Conservation (phyloP, 2,888 invertebrate species). For the Pheosia gnoma region DNA sequence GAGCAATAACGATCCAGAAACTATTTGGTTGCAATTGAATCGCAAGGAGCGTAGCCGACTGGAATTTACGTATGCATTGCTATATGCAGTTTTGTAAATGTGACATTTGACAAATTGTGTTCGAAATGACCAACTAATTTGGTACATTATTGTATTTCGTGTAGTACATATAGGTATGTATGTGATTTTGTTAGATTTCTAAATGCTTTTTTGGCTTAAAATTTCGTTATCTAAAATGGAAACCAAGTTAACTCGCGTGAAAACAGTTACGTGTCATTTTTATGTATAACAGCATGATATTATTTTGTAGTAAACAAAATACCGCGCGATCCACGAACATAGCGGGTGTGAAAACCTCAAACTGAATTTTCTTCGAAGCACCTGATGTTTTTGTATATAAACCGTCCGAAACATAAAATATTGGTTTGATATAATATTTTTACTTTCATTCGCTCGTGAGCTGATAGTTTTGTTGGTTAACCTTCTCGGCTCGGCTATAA, state of each 20-base stretch:
- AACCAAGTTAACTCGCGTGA: too few species aligned
- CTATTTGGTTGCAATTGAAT: conserved; percentile 54
- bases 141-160: too few species aligned
- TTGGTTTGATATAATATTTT: conserved; percentile 52
- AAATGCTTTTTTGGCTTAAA: too few species aligned
- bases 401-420: conserved; percentile 54
- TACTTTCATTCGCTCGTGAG: conserved; percentile 53
- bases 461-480: conserved; percentile 65
- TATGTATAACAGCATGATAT: background rate
- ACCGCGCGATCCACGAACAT: background rate
- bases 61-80: conserved; percentile 40
- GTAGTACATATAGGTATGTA: too few species aligned
- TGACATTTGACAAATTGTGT: too few species aligned
- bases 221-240: too few species aligned
- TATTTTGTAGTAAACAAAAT: conserved; percentile 5
- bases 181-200: too few species aligned
- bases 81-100: background rate
- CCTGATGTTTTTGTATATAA: conserved; percentile 44
- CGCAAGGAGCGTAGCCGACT: conserved; percentile 37
- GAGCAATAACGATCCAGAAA: conserved; percentile 60
- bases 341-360: conserved; percentile 19
- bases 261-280: too few species aligned
- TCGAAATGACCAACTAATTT: too few species aligned
- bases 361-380: conserved; percentile 36
- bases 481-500: conserved; percentile 65